Base-by-base conservation (phyloP, 2,797 vertebrate genomes). In the Siniperca obscura region DNA sequence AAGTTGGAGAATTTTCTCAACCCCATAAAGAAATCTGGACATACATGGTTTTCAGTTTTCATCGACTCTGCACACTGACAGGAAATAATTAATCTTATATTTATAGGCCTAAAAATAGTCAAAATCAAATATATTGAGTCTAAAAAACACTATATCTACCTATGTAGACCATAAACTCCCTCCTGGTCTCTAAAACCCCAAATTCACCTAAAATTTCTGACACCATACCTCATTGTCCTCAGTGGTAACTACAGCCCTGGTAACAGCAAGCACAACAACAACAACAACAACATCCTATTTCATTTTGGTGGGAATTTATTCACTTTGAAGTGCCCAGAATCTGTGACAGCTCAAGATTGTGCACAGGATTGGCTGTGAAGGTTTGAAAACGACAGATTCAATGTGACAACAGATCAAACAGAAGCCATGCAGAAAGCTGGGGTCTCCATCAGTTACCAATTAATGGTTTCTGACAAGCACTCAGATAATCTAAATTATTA, bases 401-500 rank as follows among this genome's bases (percentile, higher is more conserved):
- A 69, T 70, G 62, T 36, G 66, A 86, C 71, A 50, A 56, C 9
- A 44, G 55, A 81, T 76, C 25, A 36, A 71, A 74, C 46, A 66
- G 61, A 79, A 79, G 60, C 60, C n/a, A 38, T 46, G 30, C 38
- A 75, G 55, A 70, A 65, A 70, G 46, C 27, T 44, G 1, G 2
- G 1, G 25, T 38, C 64, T 78, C 46, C 40, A 66, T 52, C 74
- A 60, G 16, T 42, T 34, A 11, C 60, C 34, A 52, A 34, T 3
- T 59, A 22, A 71, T 73, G 10, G 38, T 64, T 88, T 67, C 57
- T 86, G 76, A 87, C 76, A 76, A 57, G 56, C 60, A n/a, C 61
- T 76, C n/a, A 27, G 57, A 81, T 78, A 46, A 56, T 74, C n/a
- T 40, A 46, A 71, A 84, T 61, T 60, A 78, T 80, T 72, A 50